phyloP scores from a whole-genome alignment of 2,113 vertebrate species.

The Dasyornis broadbenti region DNA sequence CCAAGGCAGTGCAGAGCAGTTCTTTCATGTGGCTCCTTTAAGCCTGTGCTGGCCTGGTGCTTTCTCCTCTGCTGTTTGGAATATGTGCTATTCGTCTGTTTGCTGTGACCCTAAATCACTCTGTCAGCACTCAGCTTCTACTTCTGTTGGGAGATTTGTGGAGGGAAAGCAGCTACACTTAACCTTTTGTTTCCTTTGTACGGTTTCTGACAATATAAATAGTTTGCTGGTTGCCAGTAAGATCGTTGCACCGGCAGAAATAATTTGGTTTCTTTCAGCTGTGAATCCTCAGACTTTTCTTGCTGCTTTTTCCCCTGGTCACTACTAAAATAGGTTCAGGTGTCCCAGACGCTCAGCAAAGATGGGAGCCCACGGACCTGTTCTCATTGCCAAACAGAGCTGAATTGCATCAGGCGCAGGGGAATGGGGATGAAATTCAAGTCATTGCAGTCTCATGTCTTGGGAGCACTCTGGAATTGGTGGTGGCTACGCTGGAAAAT shows the following conservation, averaged over 20 bases:
- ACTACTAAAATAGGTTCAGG: neutral
- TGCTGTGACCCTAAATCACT: neutral
- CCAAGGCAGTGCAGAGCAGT: neutral
- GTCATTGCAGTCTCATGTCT: neutral
- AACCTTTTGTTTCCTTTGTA: neutral
- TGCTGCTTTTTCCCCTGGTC: neutral
- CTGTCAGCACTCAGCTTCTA: neutral
- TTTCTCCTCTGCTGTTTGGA: neutral
- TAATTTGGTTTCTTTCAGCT: neutral
- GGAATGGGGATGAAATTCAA: neutral
- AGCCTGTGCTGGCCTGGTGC: neutral
- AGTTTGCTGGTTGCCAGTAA: neutral
- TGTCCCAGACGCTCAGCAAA: no score
- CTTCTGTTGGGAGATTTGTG: neutral
- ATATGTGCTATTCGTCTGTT: neutral
- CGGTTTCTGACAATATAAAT: neutral
- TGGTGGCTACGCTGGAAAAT: neutral
- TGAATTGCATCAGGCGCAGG: neutral
- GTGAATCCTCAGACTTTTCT: neutral
- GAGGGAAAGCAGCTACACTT: neutral
- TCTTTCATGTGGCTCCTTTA: neutral
- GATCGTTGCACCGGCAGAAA: neutral
- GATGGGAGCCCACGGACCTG: fast-evolving
- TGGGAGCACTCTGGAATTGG: fast-evolving
- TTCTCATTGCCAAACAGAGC: neutral